Evolutionary conservation across 1,140 invertebrate species (phyloP), one percentile per base, ranked within the genome.

Genomic region (Apolygus lucorum): DNA sequence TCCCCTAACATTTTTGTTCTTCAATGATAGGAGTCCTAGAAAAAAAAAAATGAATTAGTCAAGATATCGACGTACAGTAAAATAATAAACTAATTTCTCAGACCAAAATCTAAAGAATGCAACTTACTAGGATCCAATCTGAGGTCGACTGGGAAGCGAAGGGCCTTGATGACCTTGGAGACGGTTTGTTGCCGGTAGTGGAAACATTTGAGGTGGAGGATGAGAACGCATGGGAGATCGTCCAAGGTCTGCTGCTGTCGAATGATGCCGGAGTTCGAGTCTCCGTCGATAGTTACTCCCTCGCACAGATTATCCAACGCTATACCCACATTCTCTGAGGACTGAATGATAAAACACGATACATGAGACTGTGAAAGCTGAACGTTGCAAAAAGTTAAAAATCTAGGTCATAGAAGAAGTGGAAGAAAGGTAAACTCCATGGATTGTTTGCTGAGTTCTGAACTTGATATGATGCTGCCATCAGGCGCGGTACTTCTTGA

Each of bases 111-210:
- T n/a, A n/a, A n/a, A 49, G 34, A 49, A 49, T 49, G 8, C 8
- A 52, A 87, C 87, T 85, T 82, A 95, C 93, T 95, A 76, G 85
- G 84, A 78, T 91, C 91, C 73, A 98, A 86, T 82, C 95, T 95
- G 14, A 98, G 81, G 76, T 95, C 90, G 63, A 95, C 84, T 0
- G 89, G 87, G 79, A 93, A 96, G 74, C 94, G 91, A 17, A 96
- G 84, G 70, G 86, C 88, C 80, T 96, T 97, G 28, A 93, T 80
- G 62, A 96, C 90, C 80, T 98, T 98, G 34, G 92, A 91, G 76
- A 92, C 93, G 4, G 90, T 91, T 0, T 85, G 81, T 26, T 85
- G 82, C 75, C 90, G 87, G 73, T 92, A 91, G 77, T 96, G 90
- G 80, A 96, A 96, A 79, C 93, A 92, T 75, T 87, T 87, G 2